phyloP scores from a whole-genome alignment of 2,888 invertebrate genomes.

The Ormyrus nitidulus region DNA sequence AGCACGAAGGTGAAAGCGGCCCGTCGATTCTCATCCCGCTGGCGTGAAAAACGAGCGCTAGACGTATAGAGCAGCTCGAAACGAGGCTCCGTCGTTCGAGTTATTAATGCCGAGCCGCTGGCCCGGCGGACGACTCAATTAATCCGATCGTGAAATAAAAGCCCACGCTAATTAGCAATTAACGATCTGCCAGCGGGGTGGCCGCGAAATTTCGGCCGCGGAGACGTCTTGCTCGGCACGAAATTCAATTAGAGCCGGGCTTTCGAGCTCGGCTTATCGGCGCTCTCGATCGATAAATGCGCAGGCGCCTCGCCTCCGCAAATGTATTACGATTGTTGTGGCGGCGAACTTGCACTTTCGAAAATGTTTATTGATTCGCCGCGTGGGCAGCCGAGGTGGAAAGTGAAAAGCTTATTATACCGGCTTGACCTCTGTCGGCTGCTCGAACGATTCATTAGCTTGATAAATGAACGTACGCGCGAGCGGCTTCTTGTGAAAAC shows the following conservation, averaged over 20 bases:
- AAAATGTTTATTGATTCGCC: constrained; percentile 14
- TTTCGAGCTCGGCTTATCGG: not conserved
- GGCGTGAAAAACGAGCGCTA: not conserved
- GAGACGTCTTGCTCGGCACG: not conserved
- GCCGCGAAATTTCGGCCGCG: constrained; percentile 1
- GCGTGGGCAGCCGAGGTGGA: not conserved
- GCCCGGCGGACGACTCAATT: constrained; percentile 9
- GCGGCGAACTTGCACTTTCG: not conserved
- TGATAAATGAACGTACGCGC: constrained; percentile 16
- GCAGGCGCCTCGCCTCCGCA: not conserved
- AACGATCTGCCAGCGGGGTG: not conserved
- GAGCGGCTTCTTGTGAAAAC: constrained; percentile 5
- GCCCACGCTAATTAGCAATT: not conserved
- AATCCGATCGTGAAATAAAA: not conserved
- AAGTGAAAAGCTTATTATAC: constrained; percentile 39
- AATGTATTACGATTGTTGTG: not conserved
- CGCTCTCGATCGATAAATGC: not conserved
- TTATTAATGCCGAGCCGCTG: constrained; percentile 8
- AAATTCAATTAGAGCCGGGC: not conserved
- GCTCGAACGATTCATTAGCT: constrained; percentile 18
- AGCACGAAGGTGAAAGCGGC: constrained; percentile 23
- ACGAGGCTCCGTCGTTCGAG: not conserved
- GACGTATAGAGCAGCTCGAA: not conserved
- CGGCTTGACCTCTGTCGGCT: not conserved
- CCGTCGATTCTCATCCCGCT: not conserved